phyloP scores from a whole-genome alignment of 2,797 vertebrate genomes.

The Sphaeramia orbicularis region DNA sequence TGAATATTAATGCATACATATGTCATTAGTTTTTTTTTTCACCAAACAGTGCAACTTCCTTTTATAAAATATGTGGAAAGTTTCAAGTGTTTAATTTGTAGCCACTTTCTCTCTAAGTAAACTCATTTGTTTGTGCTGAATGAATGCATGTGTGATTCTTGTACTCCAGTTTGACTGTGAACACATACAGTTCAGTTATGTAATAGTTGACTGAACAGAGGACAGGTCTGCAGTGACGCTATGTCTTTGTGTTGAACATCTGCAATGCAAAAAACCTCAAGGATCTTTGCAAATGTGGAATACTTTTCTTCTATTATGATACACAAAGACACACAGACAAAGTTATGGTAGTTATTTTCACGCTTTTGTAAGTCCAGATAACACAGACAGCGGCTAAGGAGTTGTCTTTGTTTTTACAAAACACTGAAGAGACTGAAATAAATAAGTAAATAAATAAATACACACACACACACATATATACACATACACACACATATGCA shows the following conservation, averaged over 20 bases:
- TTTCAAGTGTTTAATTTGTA: too few species aligned
- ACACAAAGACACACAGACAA: background rate
- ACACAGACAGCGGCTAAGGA: background rate
- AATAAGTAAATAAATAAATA: too few species aligned
- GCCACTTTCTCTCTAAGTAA: background rate
- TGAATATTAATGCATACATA: too few species aligned
- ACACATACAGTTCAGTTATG: background rate
- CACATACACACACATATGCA: too few species aligned
- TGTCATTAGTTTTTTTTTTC: too few species aligned
- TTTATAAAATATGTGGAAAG: too few species aligned
- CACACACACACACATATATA: too few species aligned
- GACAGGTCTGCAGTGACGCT: background rate
- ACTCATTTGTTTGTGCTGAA: background rate
- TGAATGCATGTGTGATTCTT: background rate
- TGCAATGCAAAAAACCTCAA: background rate
- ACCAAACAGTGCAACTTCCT: too few species aligned
- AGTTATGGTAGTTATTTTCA: background rate
- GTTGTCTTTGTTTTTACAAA: conserved; percentile 1
- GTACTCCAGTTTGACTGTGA: conserved; percentile 3
- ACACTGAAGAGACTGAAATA: background rate
- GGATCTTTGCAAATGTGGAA: background rate
- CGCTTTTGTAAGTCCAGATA: background rate
- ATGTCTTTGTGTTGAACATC: background rate
- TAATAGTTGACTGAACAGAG: background rate
- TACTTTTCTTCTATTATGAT: background rate